Evolutionary conservation across 1,140 invertebrate genomes (phyloP).

Genomic region (Drosophila malerkotliana): DNA sequence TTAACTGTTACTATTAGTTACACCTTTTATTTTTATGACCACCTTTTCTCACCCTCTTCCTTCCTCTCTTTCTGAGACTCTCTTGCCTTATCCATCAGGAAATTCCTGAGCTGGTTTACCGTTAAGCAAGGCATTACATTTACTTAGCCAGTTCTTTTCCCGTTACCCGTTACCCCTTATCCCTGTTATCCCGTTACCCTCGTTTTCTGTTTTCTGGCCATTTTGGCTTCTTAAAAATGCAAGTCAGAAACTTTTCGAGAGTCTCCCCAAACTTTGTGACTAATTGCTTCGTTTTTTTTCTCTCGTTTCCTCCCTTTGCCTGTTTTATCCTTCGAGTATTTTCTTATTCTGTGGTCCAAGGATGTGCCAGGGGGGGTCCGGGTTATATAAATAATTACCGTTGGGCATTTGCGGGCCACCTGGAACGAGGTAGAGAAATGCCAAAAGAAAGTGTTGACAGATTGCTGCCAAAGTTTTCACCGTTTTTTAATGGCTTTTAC

Average conservation of each 20-base stretch:
- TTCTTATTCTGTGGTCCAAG: conserved; percentile 55
- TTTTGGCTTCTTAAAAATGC: conserved; percentile 60
- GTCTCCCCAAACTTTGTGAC: conserved; percentile 62
- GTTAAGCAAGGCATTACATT: conserved; percentile 35
- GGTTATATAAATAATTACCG: conserved; percentile 70
- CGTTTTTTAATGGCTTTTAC: conserved; percentile 64
- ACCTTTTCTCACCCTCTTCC: not conserved
- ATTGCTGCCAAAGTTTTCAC: conserved; percentile 74
- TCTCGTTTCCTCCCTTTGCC: conserved; percentile 3
- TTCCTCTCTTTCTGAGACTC: not conserved
- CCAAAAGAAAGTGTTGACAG: conserved; percentile 66
- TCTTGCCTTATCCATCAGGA: not conserved
- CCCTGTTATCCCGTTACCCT: not conserved
- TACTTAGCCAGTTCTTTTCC: conserved; percentile 22
- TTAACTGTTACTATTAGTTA: conserved; percentile 43
- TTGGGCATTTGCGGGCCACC: conserved; percentile 51
- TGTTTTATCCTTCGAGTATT: conserved; percentile 17
- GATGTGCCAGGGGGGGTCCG: not conserved
- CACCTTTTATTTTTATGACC: conserved; percentile 20
- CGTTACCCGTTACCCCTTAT: not conserved
- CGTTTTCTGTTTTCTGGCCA: conserved; percentile 16
- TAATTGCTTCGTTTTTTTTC: conserved; percentile 71
- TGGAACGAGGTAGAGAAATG: conserved; percentile 11
- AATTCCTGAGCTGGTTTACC: conserved; percentile 11
- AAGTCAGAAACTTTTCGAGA: conserved; percentile 65